Evolutionary conservation across 2,888 invertebrate species (phyloP).

Genomic region (Sinohyriopsis cumingii): DNA sequence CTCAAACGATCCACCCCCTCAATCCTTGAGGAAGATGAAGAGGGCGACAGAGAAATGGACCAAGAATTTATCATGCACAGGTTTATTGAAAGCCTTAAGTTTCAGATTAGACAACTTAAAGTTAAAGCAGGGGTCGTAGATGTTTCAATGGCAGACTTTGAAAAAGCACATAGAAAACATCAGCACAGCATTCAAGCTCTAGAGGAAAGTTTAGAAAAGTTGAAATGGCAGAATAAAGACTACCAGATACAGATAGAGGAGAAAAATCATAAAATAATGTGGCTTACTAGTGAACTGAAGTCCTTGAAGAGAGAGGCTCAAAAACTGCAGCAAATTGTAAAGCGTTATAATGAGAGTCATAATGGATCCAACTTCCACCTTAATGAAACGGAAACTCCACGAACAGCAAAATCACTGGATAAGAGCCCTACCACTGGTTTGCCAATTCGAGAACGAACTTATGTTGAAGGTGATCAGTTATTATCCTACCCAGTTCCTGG

Average conservation of each 20-base stretch:
- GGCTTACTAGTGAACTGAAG: conserved; percentile 46
- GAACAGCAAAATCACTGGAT: neutral
- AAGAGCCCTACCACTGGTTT: conserved; percentile 5
- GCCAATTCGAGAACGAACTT: conserved; percentile 41
- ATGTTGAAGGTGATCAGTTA: conserved; percentile 54
- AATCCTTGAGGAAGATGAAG: conserved; percentile 27
- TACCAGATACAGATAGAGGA: conserved; percentile 26
- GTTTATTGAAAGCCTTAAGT: conserved; percentile 42
- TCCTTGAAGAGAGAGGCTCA: conserved; percentile 40
- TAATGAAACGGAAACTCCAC: conserved; percentile 39
- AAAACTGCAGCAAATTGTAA: conserved; percentile 49
- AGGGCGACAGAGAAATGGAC: conserved; percentile 24
- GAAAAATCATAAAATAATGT: conserved; percentile 42
- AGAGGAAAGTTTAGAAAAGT: conserved; percentile 36
- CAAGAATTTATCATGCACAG: conserved; percentile 20
- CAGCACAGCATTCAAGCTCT: conserved; percentile 35
- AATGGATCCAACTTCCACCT: conserved; percentile 52
- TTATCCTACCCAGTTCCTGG: conserved; percentile 37
- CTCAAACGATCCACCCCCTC: conserved; percentile 5
- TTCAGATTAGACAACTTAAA: conserved; percentile 38
- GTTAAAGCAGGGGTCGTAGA: conserved; percentile 36
- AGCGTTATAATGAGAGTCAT: conserved; percentile 51
- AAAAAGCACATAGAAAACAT: conserved; percentile 23
- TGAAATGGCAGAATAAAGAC: conserved; percentile 36
- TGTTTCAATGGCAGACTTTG: conserved; percentile 21